Evolutionary conservation across 2,113 vertebrate species (phyloP), one percentile per base, ranked within the genome.

Genomic region (Rhineura floridana): DNA sequence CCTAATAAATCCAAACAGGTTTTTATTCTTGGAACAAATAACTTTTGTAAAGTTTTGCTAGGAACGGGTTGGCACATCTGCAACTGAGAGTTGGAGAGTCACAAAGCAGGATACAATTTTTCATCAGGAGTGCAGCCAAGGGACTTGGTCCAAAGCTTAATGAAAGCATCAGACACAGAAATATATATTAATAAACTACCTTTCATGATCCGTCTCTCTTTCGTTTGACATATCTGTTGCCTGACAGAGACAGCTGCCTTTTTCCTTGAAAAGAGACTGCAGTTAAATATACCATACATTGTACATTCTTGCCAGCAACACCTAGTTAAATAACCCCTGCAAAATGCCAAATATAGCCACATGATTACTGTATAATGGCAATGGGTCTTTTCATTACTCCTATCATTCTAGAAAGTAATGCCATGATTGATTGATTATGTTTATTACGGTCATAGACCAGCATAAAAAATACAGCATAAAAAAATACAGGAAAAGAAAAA

Each of bases 1-100:
- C 80, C 90, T 92, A 83, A 90, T 90, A 63, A 90, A 92, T 88
- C 89, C 84, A 86, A 78, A 63, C 28, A 91, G 36, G 70, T 86
- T 90, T 89, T 84, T n/a, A 87, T 90, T 90, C 75, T 90, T 88
- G 87, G 84, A 93, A 85, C 33, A 93, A 91, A 92, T 83, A 90
- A 33, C n/a, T 90, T 87, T 23, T 83, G 44, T 87, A 50, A 82
- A 85, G 87, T 80, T 87, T 89, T 91, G 87, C 90, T 75, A 88
- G 79, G 84, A 92, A 87, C 85, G 25, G 69, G 36, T 55, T 75
- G 88, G 79, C 88, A 89, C 91, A 92, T 92, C 93, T 90, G 91
- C 87, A 88, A 33, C 70, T 0, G 63, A 91, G 88, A 90, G 78
- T 79, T 90, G 15, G 15, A 87, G 91, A 94, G 88, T 91, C 75